Base-by-base conservation (phyloP, 2,888 invertebrate species). In the Leptinotarsa haldemani region DNA sequence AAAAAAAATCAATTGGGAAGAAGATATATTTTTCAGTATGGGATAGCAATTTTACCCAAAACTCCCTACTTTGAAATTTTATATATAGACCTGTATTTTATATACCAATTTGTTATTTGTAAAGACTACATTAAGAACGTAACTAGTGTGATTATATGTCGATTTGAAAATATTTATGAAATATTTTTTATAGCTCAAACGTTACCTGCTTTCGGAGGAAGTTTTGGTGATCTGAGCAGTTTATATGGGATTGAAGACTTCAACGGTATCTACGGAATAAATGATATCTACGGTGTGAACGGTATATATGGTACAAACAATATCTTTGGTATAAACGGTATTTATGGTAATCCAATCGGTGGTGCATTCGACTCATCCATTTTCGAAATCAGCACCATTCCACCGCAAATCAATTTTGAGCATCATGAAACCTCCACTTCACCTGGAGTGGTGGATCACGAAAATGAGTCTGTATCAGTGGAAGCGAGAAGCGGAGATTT, bases 391-490 rank as follows among this genome's bases (percentile, higher is more conserved):
- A 30, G n/a, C 13, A 61, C 9, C 18, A 30, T 40, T 16, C 61
- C 61, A 25, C n/a, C 61, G 16, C 40, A 30, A 16, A n/a, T n/a
- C 15, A 30, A 61, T 3, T 25, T 61, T 13, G 30, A 61, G 18
- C 61, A 58, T 4, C 58, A 61, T 5, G 30, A 61, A 5, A 40
- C 40, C 18, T 47, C 50, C 58, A 66, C 18, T 20, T 4, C 30
- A 46, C 15, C 30, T 18, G 73, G 53, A 47, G 48, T 52, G 13
- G 64, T 75, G 1, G 73, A 63, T 69, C 47, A 22, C 48, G 77
- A 77, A 40, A 73, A 71, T 4, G 77, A 78, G 40, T 77, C 78
- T 1, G 47, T 77, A 46, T 66, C 74, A 63, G 78, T 77, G n/a
- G 75, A 77, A 58, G 72, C 67, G 7, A 74, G 72, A 22, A 69